Conservation (phyloP, 2,888 invertebrate genomes). For the Oscheius sp. region DNA sequence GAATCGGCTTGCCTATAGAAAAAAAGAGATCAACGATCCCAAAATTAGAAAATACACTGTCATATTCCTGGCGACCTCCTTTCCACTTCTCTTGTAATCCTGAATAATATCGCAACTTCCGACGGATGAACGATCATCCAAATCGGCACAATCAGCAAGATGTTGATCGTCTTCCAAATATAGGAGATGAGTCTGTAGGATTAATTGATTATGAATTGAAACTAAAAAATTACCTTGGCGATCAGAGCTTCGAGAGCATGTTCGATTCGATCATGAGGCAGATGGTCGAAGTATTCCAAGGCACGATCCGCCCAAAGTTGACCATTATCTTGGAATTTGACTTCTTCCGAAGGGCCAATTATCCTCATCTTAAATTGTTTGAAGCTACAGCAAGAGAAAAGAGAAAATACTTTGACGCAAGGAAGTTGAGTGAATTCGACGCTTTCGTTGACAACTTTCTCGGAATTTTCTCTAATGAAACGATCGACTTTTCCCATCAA, state of each 20-base stretch:
- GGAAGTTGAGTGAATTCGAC: constrained; percentile 67
- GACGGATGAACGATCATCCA: constrained; percentile 64
- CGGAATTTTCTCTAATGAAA: constrained; percentile 64
- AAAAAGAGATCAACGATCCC: not conserved
- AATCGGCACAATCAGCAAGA: constrained; percentile 64
- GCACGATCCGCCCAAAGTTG: constrained; percentile 51
- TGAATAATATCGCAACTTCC: constrained; percentile 66
- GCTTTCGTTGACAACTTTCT: constrained; percentile 56
- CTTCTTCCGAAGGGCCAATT: constrained; percentile 52
- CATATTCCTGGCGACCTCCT: constrained; percentile 46
- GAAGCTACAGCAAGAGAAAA: too few relatives aligned
- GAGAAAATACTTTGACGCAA: constrained; percentile 67
- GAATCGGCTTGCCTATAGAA: constrained; percentile 46
- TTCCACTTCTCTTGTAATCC: constrained; percentile 64
- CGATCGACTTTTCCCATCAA: constrained; percentile 63
- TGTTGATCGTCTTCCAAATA: constrained; percentile 62
- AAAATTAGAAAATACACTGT: constrained; percentile 15
- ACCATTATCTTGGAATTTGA: constrained; percentile 41
- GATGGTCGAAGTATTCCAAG: constrained; percentile 59
- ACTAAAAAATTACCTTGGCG: constrained; percentile 48
- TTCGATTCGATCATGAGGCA: constrained; percentile 57
- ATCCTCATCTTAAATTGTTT: constrained; percentile 50
- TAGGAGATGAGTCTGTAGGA: constrained; percentile 62
- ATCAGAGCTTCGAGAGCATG: constrained; percentile 56
- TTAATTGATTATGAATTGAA: not conserved